Percentiles rank a stretch among this genome's conserved stretches.
Evolutionary conservation across 2,888 invertebrate species (phyloP).

Genomic region (Lasioglossum malachurum): DNA sequence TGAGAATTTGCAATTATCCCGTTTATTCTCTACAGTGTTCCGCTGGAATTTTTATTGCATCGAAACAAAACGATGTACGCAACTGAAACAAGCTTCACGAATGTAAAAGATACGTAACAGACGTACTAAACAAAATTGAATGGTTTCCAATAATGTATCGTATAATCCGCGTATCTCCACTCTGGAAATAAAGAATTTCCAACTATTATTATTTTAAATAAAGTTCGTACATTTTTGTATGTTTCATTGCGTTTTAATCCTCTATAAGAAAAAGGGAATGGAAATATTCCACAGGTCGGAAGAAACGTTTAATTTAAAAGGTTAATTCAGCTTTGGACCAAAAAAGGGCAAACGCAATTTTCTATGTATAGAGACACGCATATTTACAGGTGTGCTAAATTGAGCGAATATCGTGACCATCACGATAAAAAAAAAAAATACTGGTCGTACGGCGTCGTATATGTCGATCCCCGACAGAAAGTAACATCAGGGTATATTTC

Average conservation of each 20-base stretch:
- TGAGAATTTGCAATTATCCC: background rate
- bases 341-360: background rate
- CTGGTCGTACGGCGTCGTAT: background rate
- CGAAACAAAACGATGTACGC: background rate
- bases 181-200: background rate
- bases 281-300: no score
- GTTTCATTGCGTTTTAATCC: no score
- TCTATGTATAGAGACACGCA: background rate
- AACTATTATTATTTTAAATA: background rate
- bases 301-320: no score
- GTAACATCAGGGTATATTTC: slow-evolving; percentile 5
- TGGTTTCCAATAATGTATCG: background rate
- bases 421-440: background rate
- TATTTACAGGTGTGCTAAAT: background rate
- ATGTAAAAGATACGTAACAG: background rate
- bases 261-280: no score
- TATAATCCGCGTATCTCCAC: background rate
- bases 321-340: background rate
- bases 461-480: background rate
- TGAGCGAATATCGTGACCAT: background rate
- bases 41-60: background rate
- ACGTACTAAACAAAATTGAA: background rate
- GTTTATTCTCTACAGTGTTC: background rate
- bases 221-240: background rate
- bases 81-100: background rate